Conservation (phyloP, 1,140 invertebrate species). For the Drosophila pallidifrons region DNA sequence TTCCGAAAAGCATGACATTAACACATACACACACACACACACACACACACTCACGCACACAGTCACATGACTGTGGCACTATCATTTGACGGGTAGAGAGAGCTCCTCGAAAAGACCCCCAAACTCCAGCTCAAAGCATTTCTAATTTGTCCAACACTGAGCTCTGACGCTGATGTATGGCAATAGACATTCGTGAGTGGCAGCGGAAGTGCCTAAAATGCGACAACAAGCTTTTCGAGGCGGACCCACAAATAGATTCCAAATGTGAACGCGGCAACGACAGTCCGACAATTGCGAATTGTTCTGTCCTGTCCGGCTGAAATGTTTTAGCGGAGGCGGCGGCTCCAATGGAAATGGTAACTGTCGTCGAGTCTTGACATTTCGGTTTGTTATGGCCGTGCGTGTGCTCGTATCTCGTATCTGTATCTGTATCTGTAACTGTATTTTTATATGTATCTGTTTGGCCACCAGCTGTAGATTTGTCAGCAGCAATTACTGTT, state of each 20-base stretch:
- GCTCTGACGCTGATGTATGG: slow-evolving; percentile 70
- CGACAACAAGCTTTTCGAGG: slow-evolving; percentile 58
- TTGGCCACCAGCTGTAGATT: slow-evolving; percentile 53
- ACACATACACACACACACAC: slow-evolving; percentile 32
- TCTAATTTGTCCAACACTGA: slow-evolving; percentile 62
- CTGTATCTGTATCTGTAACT: slow-evolving; percentile 20
- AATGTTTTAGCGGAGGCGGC: not conserved
- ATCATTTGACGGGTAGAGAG: slow-evolving; percentile 11
- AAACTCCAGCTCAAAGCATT: slow-evolving; percentile 67
- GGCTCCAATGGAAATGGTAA: slow-evolving; percentile 5
- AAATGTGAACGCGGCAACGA: slow-evolving; percentile 48
- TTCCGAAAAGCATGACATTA: slow-evolving; percentile 68
- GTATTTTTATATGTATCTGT: slow-evolving; percentile 4
- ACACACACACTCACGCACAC: slow-evolving; percentile 26
- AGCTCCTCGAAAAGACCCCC: slow-evolving; percentile 26
- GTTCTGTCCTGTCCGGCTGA: slow-evolving; percentile 14
- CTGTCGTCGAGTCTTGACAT: slow-evolving; percentile 45
- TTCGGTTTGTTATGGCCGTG: slow-evolving; percentile 39
- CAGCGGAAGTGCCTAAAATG: slow-evolving; percentile 69
- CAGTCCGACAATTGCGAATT: slow-evolving; percentile 49
- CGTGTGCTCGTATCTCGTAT: slow-evolving; percentile 10
- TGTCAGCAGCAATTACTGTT: slow-evolving; percentile 78
- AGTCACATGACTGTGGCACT: slow-evolving; percentile 29
- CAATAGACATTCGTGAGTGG: slow-evolving; percentile 65
- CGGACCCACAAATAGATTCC: slow-evolving; percentile 57